Base-by-base conservation (phyloP, 2,888 invertebrate species). In the Hylaea fasciaria region DNA sequence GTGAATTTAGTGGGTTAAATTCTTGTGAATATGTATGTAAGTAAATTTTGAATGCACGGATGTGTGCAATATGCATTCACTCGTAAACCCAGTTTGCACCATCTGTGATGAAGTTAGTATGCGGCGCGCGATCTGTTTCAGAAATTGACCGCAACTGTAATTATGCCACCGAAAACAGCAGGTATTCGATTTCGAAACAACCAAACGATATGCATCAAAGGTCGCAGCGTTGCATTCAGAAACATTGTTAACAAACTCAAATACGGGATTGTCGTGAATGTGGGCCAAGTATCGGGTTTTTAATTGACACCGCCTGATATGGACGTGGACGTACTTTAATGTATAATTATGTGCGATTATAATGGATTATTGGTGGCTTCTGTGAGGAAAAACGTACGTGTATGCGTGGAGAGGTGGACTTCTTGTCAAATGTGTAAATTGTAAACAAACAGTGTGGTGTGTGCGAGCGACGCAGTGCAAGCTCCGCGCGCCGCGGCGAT, bases 391-490 rank as follows among this genome's bases (percentile, higher is more conserved):
- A 76, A 83, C 83, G 72, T 83, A 83, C 89, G 84, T 88, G 82
- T 78, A 80, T 81, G 80, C 77, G 73, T 75, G 73, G 82, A 84
- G 83, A 75, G 76, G 82, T 80, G 81, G 78, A 78, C 82, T 78
- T 78, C 79, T 78, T 77, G 77, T 81, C 74, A 77, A 79, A 79
- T 81, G 80, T 83, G 80, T 78, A 79, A 69, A 76, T 83, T 78
- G 85, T 87, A 85, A 85, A 86, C 82, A 87, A 89, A 87, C 82
- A 82, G 83, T 85, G 73, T 76, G 64, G 66, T 71, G 70, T 78
- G 70, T 75, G 69, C 73, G 74, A 72, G 74, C 78, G 69, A 69
- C 64, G 72, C 70, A 65, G 71, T 28, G 68, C 68, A 75, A 81
- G 79, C 71, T 77, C 77, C 76, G 73, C 78, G 82, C 83, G 73